phyloP scores from a whole-genome alignment of 2,888 invertebrate genomes.

The Druceiella hillmani region DNA sequence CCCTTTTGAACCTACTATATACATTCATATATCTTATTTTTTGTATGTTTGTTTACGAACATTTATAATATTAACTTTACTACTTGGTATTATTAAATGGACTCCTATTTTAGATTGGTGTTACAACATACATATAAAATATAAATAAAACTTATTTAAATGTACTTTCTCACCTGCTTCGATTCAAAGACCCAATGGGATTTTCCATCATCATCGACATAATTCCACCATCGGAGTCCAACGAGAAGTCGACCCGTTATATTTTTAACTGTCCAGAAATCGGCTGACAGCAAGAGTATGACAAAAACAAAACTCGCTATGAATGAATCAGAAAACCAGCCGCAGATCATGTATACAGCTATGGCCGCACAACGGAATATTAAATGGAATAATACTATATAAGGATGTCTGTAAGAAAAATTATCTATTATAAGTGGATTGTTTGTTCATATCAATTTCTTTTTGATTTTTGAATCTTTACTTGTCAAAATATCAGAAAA shows the following conservation, averaged over 20 bases:
- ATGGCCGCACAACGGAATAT: slow-evolving; percentile 81
- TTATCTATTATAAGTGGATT: not conserved
- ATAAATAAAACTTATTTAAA: too few relatives aligned
- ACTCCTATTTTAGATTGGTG: too few relatives aligned
- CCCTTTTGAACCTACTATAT: too few relatives aligned
- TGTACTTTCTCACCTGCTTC: slow-evolving; percentile 75
- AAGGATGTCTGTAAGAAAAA: slow-evolving; percentile 71
- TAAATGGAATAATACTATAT: slow-evolving; percentile 88
- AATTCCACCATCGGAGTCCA: slow-evolving; percentile 99
- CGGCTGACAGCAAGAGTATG: slow-evolving; percentile 86
- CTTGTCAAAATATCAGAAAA: too few relatives aligned
- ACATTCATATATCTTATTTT: too few relatives aligned
- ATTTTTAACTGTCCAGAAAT: slow-evolving; percentile 99
- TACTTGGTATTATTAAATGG: too few relatives aligned
- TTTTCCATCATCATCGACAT: slow-evolving; percentile 94
- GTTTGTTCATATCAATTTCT: too few relatives aligned
- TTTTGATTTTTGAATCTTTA: too few relatives aligned
- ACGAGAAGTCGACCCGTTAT: slow-evolving; percentile 92
- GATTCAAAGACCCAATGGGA: slow-evolving; percentile 99
- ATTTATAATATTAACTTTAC: too few relatives aligned
- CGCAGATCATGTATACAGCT: slow-evolving; percentile 84
- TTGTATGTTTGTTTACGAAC: too few relatives aligned
- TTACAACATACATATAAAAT: too few relatives aligned
- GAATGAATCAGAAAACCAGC: slow-evolving; percentile 86
- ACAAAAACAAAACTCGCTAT: slow-evolving; percentile 94